Conservation (phyloP, 2,797 vertebrate species). For the Tokudaia tokunoshimensis region DNA sequence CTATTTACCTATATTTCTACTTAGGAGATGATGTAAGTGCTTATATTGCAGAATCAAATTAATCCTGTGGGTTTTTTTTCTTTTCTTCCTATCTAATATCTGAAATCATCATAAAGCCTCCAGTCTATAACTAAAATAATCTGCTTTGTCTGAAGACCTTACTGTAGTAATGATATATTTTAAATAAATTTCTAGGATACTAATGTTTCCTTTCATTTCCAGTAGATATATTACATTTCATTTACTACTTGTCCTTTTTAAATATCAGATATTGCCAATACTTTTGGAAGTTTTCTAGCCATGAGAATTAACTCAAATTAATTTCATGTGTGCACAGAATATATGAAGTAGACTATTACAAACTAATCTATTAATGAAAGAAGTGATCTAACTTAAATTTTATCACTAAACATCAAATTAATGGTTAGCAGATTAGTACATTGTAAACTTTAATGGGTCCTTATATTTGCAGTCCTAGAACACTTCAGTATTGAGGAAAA, state of each 20-base stretch:
- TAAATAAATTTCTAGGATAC: conserved; percentile 5
- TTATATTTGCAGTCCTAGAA: not conserved
- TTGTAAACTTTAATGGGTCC: not conserved
- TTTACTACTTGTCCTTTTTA: not conserved
- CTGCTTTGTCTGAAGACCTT: not conserved
- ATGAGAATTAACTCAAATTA: not conserved
- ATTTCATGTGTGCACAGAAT: not conserved
- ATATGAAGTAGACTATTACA: not conserved
- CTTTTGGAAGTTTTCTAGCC: not conserved
- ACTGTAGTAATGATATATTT: not conserved
- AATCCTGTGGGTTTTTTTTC: not conserved
- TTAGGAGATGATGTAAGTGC: not conserved
- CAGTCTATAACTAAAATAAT: not conserved
- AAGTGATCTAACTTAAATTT: not conserved
- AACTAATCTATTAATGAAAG: not conserved
- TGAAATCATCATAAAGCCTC: not conserved
- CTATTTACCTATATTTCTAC: not conserved
- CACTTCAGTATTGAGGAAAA: not conserved
- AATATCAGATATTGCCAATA: not conserved
- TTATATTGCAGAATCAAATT: not conserved
- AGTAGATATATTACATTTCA: not conserved
- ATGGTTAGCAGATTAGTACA: not conserved
- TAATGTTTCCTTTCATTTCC: not conserved
- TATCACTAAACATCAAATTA: not conserved
- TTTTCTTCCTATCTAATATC: not conserved